These are phyloP conservation scores for Tiliacea citrago DNA, from an alignment of 2,888 invertebrate genomes.

Conservation along the genomic window DNA sequence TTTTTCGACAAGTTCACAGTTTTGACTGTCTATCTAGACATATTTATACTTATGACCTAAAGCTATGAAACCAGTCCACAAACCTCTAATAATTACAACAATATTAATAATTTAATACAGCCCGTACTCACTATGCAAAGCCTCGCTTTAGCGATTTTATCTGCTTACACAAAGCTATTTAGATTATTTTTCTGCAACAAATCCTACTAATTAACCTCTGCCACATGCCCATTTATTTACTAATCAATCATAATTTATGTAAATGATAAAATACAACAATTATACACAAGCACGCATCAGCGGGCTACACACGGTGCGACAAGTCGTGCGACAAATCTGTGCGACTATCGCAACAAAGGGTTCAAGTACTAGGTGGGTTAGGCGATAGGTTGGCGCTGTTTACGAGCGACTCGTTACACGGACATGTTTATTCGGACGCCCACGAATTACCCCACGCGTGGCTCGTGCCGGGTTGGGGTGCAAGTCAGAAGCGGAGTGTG, in stretches of 20 bases:
- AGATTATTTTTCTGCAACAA: conserved; percentile 26
- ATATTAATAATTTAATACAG: not conserved
- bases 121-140: not conserved
- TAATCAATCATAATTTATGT: conserved; percentile 23
- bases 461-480: conserved; percentile 80
- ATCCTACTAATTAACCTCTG: conserved; percentile 1
- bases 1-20: too few species aligned
- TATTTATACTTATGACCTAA: too few species aligned
- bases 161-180: not conserved
- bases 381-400: conserved; percentile 76
- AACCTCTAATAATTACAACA: conserved; percentile 2
- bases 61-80: conserved; percentile 14
- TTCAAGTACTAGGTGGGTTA: conserved; percentile 55
- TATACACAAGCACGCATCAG: conserved; percentile 41
- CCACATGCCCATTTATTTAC: conserved; percentile 8
- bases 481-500: conserved; percentile 46
- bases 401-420: conserved; percentile 80
- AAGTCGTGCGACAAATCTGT: conserved; percentile 40
- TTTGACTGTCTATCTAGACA: too few species aligned
- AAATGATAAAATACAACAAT: conserved; percentile 37
- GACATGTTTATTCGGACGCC: conserved; percentile 87
- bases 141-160: conserved; percentile 1
- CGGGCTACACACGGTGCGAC: conserved; percentile 21
- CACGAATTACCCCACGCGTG: conserved; percentile 83
- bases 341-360: conserved; percentile 57